A percentile compares a stretch with the other conserved stretches of the same genome.
Evolutionary conservation across 1,140 invertebrate species (phyloP).

Genomic region (Leptopilina boulardi): DNA sequence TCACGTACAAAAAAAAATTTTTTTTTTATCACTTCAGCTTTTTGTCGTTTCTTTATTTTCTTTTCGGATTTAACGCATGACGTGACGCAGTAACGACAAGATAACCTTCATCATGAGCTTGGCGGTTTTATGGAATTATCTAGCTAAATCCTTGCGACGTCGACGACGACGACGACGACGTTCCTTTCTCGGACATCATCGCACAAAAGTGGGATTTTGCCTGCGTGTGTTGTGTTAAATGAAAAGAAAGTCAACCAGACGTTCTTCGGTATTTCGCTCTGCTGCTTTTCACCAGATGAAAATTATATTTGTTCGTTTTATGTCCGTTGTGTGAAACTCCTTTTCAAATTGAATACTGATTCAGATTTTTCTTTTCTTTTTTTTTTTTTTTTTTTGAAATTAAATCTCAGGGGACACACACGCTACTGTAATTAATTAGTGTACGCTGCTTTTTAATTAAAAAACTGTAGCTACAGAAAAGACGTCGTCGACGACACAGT

Average conservation of each 20-base stretch:
- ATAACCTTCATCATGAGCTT: constrained; percentile 30
- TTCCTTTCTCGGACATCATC: neutral
- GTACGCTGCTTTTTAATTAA: constrained; percentile 22
- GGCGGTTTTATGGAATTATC: constrained; percentile 27
- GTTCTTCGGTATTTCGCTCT: constrained; percentile 29
- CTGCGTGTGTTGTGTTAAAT: constrained; percentile 4
- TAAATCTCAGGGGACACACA: neutral
- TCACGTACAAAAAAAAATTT: neutral
- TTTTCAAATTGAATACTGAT: constrained; percentile 28
- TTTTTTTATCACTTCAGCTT: neutral
- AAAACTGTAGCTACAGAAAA: constrained; percentile 2
- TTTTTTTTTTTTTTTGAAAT: neutral
- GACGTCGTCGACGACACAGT: neutral
- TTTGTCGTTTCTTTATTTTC: constrained; percentile 9
- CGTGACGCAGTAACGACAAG: constrained; percentile 4
- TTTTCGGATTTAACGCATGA: constrained; percentile 4
- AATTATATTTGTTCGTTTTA: constrained; percentile 22
- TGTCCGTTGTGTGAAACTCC: neutral
- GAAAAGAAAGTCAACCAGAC: constrained; percentile 30
- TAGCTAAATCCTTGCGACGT: constrained; percentile 20
- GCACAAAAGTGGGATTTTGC: neutral
- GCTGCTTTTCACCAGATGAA: constrained; percentile 22
- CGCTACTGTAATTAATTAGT: constrained; percentile 10
- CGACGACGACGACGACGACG: too few relatives aligned
- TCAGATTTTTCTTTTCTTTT: neutral